Conservation (phyloP, 2,888 invertebrate genomes). For the Carabus problematicus region DNA sequence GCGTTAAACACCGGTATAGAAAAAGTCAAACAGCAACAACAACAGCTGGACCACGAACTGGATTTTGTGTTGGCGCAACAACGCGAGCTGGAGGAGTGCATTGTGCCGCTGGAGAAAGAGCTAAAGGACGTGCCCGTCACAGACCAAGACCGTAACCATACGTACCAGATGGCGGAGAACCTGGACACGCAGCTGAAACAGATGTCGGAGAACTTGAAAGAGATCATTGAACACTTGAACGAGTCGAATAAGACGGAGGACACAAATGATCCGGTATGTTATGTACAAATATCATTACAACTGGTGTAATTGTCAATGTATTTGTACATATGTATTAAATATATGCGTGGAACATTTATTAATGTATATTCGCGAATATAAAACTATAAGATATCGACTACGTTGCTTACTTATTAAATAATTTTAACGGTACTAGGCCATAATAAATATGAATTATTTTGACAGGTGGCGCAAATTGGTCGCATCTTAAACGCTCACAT, state of each 20-base stretch:
- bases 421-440: too few species aligned
- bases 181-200: constrained; percentile 90
- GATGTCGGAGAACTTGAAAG: constrained; percentile 94
- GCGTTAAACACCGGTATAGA: constrained; percentile 87
- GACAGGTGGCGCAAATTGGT: constrained; percentile 87
- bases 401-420: too few species aligned
- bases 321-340: too few species aligned
- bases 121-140: constrained; percentile 71
- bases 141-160: constrained; percentile 90
- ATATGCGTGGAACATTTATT: too few species aligned
- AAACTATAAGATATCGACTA: too few species aligned
- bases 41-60: constrained; percentile 88
- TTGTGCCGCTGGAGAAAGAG: constrained; percentile 86
- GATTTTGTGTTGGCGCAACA: constrained; percentile 94
- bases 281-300: constrained; percentile 8
- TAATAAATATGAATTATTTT: constrained; percentile 46
- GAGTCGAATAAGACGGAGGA: constrained; percentile 85
- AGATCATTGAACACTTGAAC: constrained; percentile 93
- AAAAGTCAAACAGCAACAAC: constrained; percentile 86
- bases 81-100: constrained; percentile 86
- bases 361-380: too few species aligned
- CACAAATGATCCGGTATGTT: constrained; percentile 81
- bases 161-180: constrained; percentile 88
- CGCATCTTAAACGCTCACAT: constrained; percentile 95
- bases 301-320: background rate